Conservation (phyloP, 2,888 invertebrate species). For the Caenorhabditis angaria region DNA sequence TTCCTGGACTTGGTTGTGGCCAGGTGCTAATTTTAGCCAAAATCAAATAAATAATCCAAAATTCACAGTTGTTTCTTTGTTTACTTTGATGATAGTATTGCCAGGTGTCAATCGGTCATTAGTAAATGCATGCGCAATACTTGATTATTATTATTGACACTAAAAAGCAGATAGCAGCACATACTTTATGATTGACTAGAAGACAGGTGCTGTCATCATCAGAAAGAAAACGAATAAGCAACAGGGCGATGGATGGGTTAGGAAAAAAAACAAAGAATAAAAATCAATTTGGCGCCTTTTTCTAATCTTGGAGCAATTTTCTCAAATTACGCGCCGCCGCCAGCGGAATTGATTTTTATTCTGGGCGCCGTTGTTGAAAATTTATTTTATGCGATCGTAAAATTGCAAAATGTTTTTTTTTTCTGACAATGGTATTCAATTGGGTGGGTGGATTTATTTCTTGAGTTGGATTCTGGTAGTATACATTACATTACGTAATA, state of each 20-base stretch:
- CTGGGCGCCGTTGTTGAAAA: background rate
- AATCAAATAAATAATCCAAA: background rate
- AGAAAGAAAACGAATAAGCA: background rate
- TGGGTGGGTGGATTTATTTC: background rate
- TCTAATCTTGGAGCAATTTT: conserved; percentile 4
- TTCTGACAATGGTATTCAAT: background rate
- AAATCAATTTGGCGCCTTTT: background rate
- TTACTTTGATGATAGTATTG: conserved; percentile 1
- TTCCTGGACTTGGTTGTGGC: too few species aligned
- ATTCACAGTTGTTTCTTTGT: background rate
- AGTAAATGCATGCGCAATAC: conserved; percentile 1
- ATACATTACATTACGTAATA: background rate
- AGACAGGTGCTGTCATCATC: background rate
- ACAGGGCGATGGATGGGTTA: background rate
- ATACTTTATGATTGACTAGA: conserved; percentile 1
- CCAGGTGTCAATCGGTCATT: conserved; percentile 4
- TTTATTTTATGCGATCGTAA: conserved; percentile 1
- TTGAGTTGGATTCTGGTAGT: too few species aligned
- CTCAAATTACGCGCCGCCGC: conserved; percentile 4
- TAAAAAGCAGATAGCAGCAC: background rate
- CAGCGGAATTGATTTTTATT: conserved; percentile 2
- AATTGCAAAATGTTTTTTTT: background rate
- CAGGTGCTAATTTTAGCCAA: background rate
- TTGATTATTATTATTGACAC: background rate
- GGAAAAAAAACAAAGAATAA: background rate